Evolutionary conservation across 1,140 invertebrate species (phyloP).

Genomic region (Drosophila persimilis): DNA sequence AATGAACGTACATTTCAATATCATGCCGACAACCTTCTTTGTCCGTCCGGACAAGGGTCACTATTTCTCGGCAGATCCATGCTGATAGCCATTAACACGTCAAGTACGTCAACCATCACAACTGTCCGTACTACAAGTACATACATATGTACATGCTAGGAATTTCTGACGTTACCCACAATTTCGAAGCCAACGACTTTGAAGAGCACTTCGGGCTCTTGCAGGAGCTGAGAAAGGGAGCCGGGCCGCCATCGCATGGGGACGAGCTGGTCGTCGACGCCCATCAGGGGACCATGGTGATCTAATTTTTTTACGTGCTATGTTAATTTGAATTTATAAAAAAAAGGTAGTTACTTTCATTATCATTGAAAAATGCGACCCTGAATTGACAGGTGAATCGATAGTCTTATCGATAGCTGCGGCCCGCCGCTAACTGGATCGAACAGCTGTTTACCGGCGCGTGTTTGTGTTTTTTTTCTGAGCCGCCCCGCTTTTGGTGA

Average conservation of each 20-base stretch:
- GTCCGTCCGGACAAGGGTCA: neutral
- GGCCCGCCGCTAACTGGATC: neutral
- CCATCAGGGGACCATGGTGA: no score
- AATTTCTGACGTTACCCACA: conserved; percentile 9
- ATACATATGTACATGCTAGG: neutral
- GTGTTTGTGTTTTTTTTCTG: conserved; percentile 23
- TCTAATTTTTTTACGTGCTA: no score
- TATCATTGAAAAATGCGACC: no score
- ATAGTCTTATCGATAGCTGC: conserved; percentile 3
- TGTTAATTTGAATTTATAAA: no score
- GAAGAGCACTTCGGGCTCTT: neutral
- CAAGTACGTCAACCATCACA: conserved; percentile 20
- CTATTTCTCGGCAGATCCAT: conserved; percentile 9
- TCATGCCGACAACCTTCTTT: conserved; percentile 9
- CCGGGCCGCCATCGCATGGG: neutral
- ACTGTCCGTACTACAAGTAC: conserved; percentile 18
- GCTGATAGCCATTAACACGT: conserved; percentile 17
- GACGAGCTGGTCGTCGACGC: no score
- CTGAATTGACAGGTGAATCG: no score
- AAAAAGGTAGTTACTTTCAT: no score
- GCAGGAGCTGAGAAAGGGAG: conserved; percentile 13
- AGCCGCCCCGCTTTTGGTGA: no score
- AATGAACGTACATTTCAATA: conserved; percentile 29
- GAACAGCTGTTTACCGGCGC: conserved; percentile 41
- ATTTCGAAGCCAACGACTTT: conserved; percentile 5